phyloP scores from a whole-genome alignment of 2,113 vertebrate species.

The Proterorhinus semilunaris region DNA sequence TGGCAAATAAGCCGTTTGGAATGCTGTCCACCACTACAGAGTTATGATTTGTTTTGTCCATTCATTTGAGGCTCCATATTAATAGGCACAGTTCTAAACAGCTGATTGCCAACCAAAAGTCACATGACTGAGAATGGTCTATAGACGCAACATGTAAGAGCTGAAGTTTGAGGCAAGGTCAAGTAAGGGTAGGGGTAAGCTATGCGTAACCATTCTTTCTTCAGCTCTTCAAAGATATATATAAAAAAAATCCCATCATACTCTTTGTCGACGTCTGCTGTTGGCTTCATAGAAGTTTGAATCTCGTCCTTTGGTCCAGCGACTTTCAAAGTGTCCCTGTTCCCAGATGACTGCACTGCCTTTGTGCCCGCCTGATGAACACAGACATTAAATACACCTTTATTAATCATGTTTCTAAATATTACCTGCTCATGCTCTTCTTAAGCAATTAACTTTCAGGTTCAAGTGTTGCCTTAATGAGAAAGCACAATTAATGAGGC shows the following conservation, averaged over 20 bases:
- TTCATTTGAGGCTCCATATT: too few relatives aligned
- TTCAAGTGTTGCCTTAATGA: constrained; percentile 13
- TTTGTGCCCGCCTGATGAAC: constrained; percentile 48
- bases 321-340: background rate
- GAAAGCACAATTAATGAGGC: constrained; percentile 40
- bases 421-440: constrained; percentile 17
- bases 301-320: background rate
- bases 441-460: constrained; percentile 31
- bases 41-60: too few relatives aligned
- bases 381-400: background rate
- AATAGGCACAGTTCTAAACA: too few relatives aligned
- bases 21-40: too few relatives aligned
- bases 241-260: constrained; percentile 21
- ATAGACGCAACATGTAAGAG: too few relatives aligned
- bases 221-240: background rate
- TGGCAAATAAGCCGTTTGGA: too few relatives aligned
- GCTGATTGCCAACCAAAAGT: too few relatives aligned
- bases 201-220: too few relatives aligned
- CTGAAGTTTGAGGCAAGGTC: too few relatives aligned
- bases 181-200: too few relatives aligned
- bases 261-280: constrained; percentile 11
- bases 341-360: constrained; percentile 27
- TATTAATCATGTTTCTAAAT: constrained; percentile 10
- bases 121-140: too few relatives aligned
- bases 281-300: background rate